Base-by-base conservation (phyloP, 2,888 invertebrate species). In the Lasioglossum pauxillum region DNA sequence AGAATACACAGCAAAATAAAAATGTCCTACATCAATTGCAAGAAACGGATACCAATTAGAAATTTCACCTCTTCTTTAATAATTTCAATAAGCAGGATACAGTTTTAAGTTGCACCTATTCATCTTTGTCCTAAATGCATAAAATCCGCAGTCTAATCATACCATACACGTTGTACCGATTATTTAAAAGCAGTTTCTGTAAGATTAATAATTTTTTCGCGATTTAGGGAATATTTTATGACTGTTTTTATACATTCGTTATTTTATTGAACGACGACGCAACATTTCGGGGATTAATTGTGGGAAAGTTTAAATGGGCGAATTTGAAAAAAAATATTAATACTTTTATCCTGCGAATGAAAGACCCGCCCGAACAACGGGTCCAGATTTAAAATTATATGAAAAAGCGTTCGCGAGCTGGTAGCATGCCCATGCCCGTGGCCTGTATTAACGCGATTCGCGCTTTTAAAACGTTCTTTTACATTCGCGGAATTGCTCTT, bases 401-500 rank as follows among this genome's bases (percentile, higher is more conserved):
- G 71, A 75, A 82, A 77, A 75, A 77, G 75, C 75, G 71, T 80
- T 78, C 41, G 64, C 60, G 77, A 75, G 75, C 41, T 60, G 23
- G 53, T 53, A 64, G 64, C n/a, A 14, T 46, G 72, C 35, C 69
- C 80, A 53, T 46, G 35, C 44, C 44, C 53, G 57, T 67, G 77
- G 73, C 35, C 64, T n/a, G 72, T 38, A 81, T 86, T 81, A 79
- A 69, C 76, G 49, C 80, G 82, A 85, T 75, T 75, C 78, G 64
- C 79, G 82, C 71, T 79, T 87, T 75, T 75, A 49, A 85, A 85
- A 67, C 76, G 71, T 83, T 87, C 79, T 82, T 81, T 77, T 72
- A 78, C 77, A 80, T 75, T 64, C 73, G 78, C 73, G 72, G 79
- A 82, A 80, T 85, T 49, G 78, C 82, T 83, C 85, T 87, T 87